Conservation (phyloP, 2,797 vertebrate genomes). For the Sebastes glaucus region DNA sequence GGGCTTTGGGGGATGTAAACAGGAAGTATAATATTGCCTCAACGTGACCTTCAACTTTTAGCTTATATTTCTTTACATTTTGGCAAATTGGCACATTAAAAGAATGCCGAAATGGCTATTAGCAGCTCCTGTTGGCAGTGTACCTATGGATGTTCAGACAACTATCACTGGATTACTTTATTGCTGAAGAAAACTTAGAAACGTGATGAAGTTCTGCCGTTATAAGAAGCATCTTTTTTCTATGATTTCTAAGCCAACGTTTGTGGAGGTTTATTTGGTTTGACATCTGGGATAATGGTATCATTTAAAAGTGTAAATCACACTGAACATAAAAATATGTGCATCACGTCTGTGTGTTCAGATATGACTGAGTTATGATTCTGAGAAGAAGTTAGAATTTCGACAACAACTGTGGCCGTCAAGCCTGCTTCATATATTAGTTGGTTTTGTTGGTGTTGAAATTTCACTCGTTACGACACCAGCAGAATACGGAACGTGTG, state of each 20-base stretch:
- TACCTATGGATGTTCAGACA: too few relatives aligned
- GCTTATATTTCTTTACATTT: neutral
- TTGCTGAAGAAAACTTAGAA: too few relatives aligned
- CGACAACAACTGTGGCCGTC: accelerated
- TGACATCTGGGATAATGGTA: neutral
- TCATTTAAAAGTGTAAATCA: neutral
- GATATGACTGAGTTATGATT: too few relatives aligned
- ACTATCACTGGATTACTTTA: too few relatives aligned
- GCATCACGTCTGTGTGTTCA: too few relatives aligned
- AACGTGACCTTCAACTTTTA: neutral
- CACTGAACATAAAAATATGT: neutral
- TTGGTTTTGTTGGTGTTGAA: neutral
- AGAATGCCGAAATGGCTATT: too few relatives aligned
- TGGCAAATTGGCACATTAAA: neutral
- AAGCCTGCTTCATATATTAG: neutral
- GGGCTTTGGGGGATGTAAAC: too few relatives aligned
- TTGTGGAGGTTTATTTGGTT: neutral
- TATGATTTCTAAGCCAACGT: neutral
- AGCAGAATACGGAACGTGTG: neutral
- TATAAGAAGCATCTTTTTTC: too few relatives aligned
- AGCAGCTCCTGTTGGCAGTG: too few relatives aligned
- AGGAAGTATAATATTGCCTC: too few relatives aligned
- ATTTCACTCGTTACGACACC: neutral
- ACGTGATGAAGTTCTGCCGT: too few relatives aligned
- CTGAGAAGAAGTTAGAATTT: neutral